Base-by-base conservation (phyloP, 92 coral and sea anemone genomes). In the Parazoanthus atlanticus region DNA sequence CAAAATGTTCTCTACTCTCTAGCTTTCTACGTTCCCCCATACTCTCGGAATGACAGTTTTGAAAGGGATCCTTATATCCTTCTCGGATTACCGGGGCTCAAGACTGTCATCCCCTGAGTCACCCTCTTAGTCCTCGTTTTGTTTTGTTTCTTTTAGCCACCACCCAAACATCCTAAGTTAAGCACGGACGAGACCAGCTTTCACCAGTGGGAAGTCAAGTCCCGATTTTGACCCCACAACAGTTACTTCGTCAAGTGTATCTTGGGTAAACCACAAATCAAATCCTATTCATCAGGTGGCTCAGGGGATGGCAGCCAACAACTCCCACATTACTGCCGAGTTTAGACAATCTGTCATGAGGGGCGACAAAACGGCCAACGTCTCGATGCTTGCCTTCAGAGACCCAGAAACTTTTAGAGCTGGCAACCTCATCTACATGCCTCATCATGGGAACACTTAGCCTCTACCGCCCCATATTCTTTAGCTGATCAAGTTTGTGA, bases 1-100 rank as follows among this genome's bases (percentile, higher is more conserved):
- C n/a, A 13, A 13, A 67, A n/a, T 67, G 17, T 21, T 67, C 34
- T 70, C 5, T 70, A 70, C 30, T 70, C 25, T 70, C 75, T 70
- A 21, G n/a, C 34, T 70, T 29, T 11, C 75, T 70, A n/a, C n/a
- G n/a, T n/a, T n/a, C 10, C 75, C 75, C 75, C 33, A 4, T 2
- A 70, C 75, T 70, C 32, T 70, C 9, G 75, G 75, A 54, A 70
- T 70, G 75, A 70, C 75, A 70, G 75, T 70, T 70, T 70, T 70
- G 75, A 70, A 70, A 19, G 75, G 75, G 75, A 70, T 70, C 10
- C 8, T 70, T 25, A 70, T 70, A 19, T 70, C 34, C 33, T 29
- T 70, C 75, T 70, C 75, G 34, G 75, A 70, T 70, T 70, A 70
- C 75, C 29, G 75, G 75, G 75, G 75, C 75, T 70, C 75, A 70